Evolutionary conservation across 1,140 invertebrate species (phyloP).

Genomic region (Sogatella furcifera): DNA sequence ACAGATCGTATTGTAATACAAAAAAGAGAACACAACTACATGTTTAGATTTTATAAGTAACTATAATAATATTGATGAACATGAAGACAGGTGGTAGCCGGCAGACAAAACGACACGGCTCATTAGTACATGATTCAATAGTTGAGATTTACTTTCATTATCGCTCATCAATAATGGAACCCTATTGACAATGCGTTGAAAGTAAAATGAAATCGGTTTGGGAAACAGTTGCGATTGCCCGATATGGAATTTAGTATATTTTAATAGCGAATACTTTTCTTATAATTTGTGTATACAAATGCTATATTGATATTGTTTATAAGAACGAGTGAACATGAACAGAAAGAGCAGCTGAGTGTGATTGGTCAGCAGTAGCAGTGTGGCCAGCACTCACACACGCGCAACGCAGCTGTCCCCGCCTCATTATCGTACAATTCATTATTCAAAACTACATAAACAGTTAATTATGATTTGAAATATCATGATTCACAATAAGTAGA

Average conservation of each 20-base stretch:
- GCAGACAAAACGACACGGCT: constrained; percentile 8
- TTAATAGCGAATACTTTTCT: too few species aligned
- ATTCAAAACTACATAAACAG: constrained; percentile 9
- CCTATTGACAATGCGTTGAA: constrained; percentile 1
- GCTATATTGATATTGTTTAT: too few species aligned
- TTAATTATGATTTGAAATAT: constrained; percentile 6
- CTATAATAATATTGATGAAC: constrained; percentile 15
- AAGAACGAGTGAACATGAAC: not conserved
- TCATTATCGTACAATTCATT: not conserved
- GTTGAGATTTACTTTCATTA: constrained; percentile 4
- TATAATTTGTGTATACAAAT: too few species aligned
- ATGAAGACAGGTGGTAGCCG: constrained; percentile 18
- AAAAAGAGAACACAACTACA: constrained; percentile 24
- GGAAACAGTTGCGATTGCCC: not conserved
- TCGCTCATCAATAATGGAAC: not conserved
- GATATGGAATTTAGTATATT: too few species aligned
- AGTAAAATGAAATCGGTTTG: constrained; percentile 4
- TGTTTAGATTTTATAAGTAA: not conserved
- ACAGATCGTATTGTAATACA: constrained; percentile 21
- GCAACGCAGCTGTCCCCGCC: not conserved
- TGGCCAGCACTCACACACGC: not conserved
- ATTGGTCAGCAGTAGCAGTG: not conserved
- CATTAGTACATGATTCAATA: constrained; percentile 13
- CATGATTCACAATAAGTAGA: constrained; percentile 11
- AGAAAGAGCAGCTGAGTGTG: not conserved